Conservation (phyloP, 2,888 invertebrate genomes). For the Zonitis immaculata region DNA sequence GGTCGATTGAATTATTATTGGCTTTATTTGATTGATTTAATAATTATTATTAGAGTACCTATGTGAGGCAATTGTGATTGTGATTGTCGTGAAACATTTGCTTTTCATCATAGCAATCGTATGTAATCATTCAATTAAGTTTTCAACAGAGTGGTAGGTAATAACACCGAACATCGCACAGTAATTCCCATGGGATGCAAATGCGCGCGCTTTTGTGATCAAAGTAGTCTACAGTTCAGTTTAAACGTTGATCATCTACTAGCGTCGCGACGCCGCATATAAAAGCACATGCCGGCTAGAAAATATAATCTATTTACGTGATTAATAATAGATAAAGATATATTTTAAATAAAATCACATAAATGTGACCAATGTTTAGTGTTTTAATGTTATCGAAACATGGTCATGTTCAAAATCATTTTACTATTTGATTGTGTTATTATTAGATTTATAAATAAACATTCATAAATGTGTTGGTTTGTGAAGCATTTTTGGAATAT, state of each 20-base stretch:
- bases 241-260: conserved; percentile 26
- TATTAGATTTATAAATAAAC: conserved; percentile 10
- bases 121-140: conserved; percentile 36
- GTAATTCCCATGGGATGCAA: conserved; percentile 38
- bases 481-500: conserved; percentile 21
- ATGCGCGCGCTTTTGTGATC: conserved; percentile 42
- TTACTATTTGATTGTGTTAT: conserved; percentile 6
- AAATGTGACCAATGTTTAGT: neutral
- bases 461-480: conserved; percentile 24
- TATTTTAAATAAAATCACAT: conserved; percentile 1
- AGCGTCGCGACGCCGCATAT: conserved; percentile 32
- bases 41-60: no score
- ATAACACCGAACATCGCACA: conserved; percentile 36
- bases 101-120: conserved; percentile 1
- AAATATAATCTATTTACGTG: conserved; percentile 7
- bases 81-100: neutral
- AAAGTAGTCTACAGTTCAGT: conserved; percentile 30
- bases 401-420: conserved; percentile 15
- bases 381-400: conserved; percentile 1
- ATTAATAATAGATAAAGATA: conserved; percentile 1
- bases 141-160: conserved; percentile 34
- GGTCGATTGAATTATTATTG: no score
- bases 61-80: no score
- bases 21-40: no score
- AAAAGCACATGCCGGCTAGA: conserved; percentile 18